A percentile compares a stretch with the other conserved stretches of the same genome.
Evolutionary conservation across 2,797 vertebrate genomes (phyloP).

Genomic region (Heteromormyrus szaboi): DNA sequence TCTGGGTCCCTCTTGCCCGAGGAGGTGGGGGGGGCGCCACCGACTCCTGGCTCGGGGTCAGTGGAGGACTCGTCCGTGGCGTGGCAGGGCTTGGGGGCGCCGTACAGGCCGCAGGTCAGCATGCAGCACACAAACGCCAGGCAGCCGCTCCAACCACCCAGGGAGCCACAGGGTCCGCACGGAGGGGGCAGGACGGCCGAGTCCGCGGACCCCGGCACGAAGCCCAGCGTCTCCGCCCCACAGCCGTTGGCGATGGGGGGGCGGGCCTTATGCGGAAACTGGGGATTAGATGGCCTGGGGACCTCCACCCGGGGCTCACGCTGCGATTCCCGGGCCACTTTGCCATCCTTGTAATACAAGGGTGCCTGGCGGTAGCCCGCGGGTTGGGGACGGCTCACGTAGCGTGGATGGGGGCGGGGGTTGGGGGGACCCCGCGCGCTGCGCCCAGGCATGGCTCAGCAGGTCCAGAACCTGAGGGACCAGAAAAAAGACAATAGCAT

Average conservation of each 20-base stretch:
- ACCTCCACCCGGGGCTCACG: conserved; percentile 45
- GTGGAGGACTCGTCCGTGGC: conserved; percentile 68
- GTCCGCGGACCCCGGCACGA: conserved; percentile 80
- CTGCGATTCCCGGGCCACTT: conserved; percentile 59
- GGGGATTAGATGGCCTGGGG: conserved; percentile 40
- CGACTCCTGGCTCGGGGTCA: conserved; percentile 47
- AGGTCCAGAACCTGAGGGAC: conserved; percentile 60
- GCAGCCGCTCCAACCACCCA: conserved; percentile 80
- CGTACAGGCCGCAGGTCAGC: conserved; percentile 82
- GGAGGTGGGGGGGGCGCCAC: conserved; percentile 50
- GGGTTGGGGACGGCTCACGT: conserved; percentile 42
- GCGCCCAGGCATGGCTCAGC: conserved; percentile 82
- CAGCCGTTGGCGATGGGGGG: conserved; percentile 59
- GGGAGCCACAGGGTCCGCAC: conserved; percentile 73
- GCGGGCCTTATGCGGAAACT: conserved; percentile 48
- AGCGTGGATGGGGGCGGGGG: conserved; percentile 47
- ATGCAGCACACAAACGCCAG: conserved; percentile 83
- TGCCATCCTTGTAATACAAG: conserved; percentile 44
- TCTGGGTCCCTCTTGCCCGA: conserved; percentile 47
- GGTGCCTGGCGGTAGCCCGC: conserved; percentile 50
- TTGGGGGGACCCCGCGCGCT: conserved; percentile 61
- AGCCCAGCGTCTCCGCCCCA: conserved; percentile 77
- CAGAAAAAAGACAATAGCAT: not conserved
- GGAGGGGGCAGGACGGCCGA: conserved; percentile 44
- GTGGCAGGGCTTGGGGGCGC: conserved; percentile 67